Evolutionary conservation across 2,888 invertebrate genomes (phyloP).

Genomic region (Lasioglossum villosulum): DNA sequence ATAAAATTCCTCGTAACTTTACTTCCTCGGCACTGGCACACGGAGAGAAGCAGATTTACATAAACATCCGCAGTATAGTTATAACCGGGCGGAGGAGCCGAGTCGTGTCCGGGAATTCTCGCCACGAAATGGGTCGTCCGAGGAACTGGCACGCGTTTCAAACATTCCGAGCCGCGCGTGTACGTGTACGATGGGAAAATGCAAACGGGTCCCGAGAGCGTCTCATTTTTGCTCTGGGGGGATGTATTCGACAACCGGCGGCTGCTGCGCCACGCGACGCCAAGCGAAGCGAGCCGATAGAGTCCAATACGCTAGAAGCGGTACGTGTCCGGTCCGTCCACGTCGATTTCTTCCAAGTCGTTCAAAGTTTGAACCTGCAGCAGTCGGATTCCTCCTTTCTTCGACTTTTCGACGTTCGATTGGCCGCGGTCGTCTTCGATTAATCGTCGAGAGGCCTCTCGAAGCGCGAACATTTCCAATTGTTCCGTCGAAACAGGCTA

Average conservation of each 20-base stretch:
- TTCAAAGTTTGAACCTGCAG: neutral
- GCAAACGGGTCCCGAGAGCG: neutral
- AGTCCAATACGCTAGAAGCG: constrained; percentile 4
- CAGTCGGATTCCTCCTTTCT: neutral
- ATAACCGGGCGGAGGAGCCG: neutral
- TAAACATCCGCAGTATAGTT: neutral
- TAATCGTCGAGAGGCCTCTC: constrained; percentile 6
- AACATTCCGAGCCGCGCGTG: neutral
- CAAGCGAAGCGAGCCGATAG: neutral
- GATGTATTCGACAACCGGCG: neutral
- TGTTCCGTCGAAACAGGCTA: neutral
- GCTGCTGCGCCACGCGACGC: neutral
- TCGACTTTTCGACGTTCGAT: neutral
- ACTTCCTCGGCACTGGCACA: neutral
- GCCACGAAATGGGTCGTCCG: constrained; percentile 4
- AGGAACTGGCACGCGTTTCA: neutral
- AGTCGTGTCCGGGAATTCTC: constrained; percentile 1
- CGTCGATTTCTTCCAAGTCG: constrained; percentile 44
- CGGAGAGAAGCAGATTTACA: neutral
- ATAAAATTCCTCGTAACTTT: neutral
- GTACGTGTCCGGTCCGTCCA: constrained; percentile 51
- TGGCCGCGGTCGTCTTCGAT: neutral
- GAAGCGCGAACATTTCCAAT: constrained; percentile 12
- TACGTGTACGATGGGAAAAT: neutral
- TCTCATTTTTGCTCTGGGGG: neutral